Conservation (phyloP, 2,797 vertebrate genomes). For the Mormyrops boulengeri region DNA sequence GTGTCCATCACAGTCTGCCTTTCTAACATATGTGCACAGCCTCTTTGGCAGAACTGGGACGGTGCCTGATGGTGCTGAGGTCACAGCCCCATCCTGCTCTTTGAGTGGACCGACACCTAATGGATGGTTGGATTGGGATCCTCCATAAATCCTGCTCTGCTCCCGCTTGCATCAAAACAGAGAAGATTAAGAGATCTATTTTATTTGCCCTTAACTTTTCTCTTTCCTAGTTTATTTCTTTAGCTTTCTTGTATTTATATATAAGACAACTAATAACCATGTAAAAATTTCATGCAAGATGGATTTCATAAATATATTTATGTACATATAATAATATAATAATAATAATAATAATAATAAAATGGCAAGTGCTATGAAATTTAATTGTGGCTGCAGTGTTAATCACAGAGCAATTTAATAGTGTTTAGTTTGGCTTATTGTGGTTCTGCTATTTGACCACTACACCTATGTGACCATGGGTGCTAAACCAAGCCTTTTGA, state of each 20-base stretch:
- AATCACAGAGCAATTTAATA: neutral
- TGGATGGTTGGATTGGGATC: constrained; percentile 49
- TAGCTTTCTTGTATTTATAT: constrained; percentile 39
- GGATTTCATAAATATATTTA: neutral
- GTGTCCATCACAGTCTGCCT: neutral
- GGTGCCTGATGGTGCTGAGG: neutral
- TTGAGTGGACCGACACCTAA: constrained; percentile 36
- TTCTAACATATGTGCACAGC: neutral
- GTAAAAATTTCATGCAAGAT: neutral
- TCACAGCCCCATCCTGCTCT: constrained; percentile 29
- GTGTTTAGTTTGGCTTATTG: neutral
- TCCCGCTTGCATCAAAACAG: constrained; percentile 44
- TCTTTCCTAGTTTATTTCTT: constrained; percentile 42
- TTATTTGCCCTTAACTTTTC: constrained; percentile 53
- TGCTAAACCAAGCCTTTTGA: neutral
- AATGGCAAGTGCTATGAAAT: neutral
- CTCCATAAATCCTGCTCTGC: constrained; percentile 56
- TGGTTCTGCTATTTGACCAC: neutral
- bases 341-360: no score
- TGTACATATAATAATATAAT: neutral
- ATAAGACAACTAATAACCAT: constrained; percentile 20
- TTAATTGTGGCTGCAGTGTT: neutral
- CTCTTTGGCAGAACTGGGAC: neutral
- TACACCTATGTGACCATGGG: neutral
- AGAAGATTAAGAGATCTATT: constrained; percentile 64